Conservation (phyloP, 1,140 invertebrate species). For the Hetaerina americana region DNA sequence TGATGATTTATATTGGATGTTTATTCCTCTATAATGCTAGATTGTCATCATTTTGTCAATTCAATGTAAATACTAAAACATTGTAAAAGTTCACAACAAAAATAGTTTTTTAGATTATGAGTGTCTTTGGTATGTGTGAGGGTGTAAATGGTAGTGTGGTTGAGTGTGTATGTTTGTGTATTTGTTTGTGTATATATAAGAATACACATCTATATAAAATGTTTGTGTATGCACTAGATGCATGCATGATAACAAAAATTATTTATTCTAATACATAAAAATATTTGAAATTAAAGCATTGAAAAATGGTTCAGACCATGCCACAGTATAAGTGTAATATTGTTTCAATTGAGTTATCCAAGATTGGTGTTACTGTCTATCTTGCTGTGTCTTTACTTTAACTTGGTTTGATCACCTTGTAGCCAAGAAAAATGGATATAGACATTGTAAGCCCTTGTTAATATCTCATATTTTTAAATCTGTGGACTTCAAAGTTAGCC, state of each 20-base stretch:
- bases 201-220: not conserved
- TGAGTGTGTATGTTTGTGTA: not conserved
- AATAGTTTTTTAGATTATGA: not conserved
- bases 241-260: not conserved
- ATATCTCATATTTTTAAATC: not conserved
- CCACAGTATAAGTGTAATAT: not conserved
- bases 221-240: not conserved
- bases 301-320: not conserved
- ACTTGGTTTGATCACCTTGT: not conserved
- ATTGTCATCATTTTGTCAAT: not conserved
- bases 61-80: not conserved
- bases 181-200: not conserved
- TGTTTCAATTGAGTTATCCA: not conserved
- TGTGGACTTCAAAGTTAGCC: too few relatives aligned
- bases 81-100: not conserved
- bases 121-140: not conserved
- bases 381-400: not conserved
- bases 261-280: slow-evolving; percentile 1
- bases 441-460: not conserved
- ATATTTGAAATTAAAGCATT: not conserved
- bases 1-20: not conserved
- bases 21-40: not conserved
- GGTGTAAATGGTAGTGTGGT: too few relatives aligned
- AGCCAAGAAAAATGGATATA: not conserved
- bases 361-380: not conserved